Percentiles rank a stretch among this genome's conserved stretches.
These are phyloP conservation scores for Limnephilus rhombicus DNA, from an alignment of 2,888 invertebrate genomes.

Conservation along the genomic window DNA sequence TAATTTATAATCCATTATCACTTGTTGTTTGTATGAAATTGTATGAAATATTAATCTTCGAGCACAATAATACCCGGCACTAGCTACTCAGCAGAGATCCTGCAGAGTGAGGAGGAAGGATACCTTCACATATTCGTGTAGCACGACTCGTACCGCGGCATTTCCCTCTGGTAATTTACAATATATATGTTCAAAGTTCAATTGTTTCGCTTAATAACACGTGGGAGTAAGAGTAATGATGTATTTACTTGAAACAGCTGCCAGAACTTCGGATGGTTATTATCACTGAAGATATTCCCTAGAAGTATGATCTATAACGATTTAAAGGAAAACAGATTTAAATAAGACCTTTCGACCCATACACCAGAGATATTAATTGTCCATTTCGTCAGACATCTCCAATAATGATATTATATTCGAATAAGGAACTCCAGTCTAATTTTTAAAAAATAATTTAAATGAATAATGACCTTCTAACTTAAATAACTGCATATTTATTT, in stretches of 20 bases:
- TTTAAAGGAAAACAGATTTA: no score
- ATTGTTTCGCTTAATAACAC: constrained; percentile 51
- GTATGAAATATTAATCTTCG: constrained; percentile 60
- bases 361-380: no score
- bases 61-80: constrained; percentile 49
- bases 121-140: constrained; percentile 54
- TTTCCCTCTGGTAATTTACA: constrained; percentile 55
- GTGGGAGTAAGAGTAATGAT: constrained; percentile 45
- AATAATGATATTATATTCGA: no score
- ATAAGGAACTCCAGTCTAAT: no score
- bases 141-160: constrained; percentile 58
- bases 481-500: no score
- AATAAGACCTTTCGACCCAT: no score
- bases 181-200: constrained; percentile 52
- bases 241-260: constrained; percentile 14
- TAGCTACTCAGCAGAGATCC: constrained; percentile 37
- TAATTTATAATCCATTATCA: constrained; percentile 66
- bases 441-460: no score
- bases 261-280: neutral
- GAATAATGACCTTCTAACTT: no score
- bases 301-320: no score
- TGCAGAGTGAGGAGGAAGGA: constrained; percentile 42
- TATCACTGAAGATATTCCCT: neutral
- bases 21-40: constrained; percentile 61
- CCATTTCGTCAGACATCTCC: no score